Base-by-base conservation (phyloP, 2,113 vertebrate species). In the Fulica atra region DNA sequence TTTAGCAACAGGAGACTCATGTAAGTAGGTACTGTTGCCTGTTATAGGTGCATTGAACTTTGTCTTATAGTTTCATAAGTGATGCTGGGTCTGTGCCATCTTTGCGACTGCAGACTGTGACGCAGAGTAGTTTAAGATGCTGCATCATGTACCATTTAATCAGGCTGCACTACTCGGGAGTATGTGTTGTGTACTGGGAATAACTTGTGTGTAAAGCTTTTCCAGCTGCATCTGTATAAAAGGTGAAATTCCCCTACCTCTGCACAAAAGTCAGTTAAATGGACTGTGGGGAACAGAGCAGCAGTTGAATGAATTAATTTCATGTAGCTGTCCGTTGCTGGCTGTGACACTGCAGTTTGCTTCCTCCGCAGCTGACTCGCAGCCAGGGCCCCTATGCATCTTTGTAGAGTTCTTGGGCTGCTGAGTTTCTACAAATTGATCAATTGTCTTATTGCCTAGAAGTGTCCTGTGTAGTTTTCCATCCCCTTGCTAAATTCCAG, bases 231-330 rank as follows among this genome's bases (percentile, higher is more conserved):
- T 96, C 88, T 83, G 25, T 84, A 86, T 88, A 92, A 92, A 86
- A 96, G 86, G 95, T 97, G 95, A 96, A 96, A 97, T 96, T 97
- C 95, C 95, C 95, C 59, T 86, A 86, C n/a, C 88, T 81, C 95
- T 0, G 1, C 51, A 46, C 38, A 53, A 90, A 94, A 96, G 72
- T 95, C 92, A 92, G 88, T 83, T 96, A 96, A 96, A 93, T 79
- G 96, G 86, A 35, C 95, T 96, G 90, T 46, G 57, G 96, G 93
- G 93, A 96, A 31, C 4, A 3, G 53, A 95, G 82, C 90, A 94
- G 96, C 83, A 90, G 90, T 83, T 72, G 80, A 94, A 92, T 53
- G 90, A 96, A 92, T 97, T 96, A 96, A 96, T 96, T 96, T 95
- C 40, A 35, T 95, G 92, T 95, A 94, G 72, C 93, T 95, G 93